Evolutionary conservation across 2,888 invertebrate genomes (phyloP), one percentile per base, ranked within the genome.

Genomic region (Troilus luridus): DNA sequence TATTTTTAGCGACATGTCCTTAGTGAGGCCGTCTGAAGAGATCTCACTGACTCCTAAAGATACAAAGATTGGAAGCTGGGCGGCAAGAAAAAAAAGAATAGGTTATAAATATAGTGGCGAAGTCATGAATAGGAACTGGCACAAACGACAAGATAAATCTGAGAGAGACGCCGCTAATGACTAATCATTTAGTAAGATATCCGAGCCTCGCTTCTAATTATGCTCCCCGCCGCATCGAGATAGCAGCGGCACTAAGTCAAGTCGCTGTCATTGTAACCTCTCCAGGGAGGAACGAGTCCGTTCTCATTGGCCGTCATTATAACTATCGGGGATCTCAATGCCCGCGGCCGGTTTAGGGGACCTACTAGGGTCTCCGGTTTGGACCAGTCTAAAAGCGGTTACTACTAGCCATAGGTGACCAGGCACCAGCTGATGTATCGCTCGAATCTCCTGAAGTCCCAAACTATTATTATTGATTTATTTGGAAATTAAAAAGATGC

Each of bases 161-260:
- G n/a, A 9, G 88, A 88, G 88, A 12, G 59, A 24, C 60, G 24
- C n/a, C 88, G 19, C 88, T 88, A 88, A 88, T 88, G 60, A 60
- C 88, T 27, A 60, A 88, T 59, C 88, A 60, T 88, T 88, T 88
- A 88, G 88, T 88, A 88, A 88, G 88, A 88, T 88, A 88, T 60
- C 60, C n/a, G 27, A 0, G 12, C 60, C 59, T 60, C 59, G 3
- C 88, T 88, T 60, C 17, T 88, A 88, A 88, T 88, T 88, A 88
- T 88, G 24, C 67, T 11, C 7, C 12, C 64, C 67, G 67, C 67
- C 67, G 24, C 24, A 27, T 67, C 64, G 10, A 64, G 64, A 67
- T 67, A 67, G 67, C 24, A 12, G 1, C 24, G 24, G 67, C 67
- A 10, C 12, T 67, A 67, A 67, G 24, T 67, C 67, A 67, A 67